Evolutionary conservation across 2,113 vertebrate genomes (phyloP).

Genomic region (Brachyistius frenatus): DNA sequence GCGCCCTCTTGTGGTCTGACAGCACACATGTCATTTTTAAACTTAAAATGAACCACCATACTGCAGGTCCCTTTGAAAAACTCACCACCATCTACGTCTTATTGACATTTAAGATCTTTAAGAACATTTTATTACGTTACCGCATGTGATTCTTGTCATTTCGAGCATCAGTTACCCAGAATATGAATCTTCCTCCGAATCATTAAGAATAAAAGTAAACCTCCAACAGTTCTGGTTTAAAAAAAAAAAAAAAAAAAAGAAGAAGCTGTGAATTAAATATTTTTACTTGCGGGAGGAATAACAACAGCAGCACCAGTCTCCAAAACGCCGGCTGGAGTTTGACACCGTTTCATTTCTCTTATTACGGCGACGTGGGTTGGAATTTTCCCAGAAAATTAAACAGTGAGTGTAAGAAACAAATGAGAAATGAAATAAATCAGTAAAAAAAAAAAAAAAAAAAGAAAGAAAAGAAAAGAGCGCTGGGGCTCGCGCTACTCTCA

Average conservation of each 20-base stretch:
- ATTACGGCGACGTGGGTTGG: background rate
- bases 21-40: background rate
- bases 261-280: background rate
- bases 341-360: background rate
- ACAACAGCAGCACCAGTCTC: background rate
- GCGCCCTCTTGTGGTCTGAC: conserved; percentile 46
- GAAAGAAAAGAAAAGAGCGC: background rate
- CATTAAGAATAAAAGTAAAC: background rate
- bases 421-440: conserved; percentile 16
- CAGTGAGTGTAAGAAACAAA: background rate
- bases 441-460: background rate
- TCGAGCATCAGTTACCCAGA: background rate
- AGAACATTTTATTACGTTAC: background rate
- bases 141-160: background rate
- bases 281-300: background rate
- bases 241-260: background rate
- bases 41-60: too few species aligned
- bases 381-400: conserved; percentile 14
- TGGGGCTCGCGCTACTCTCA: conserved; percentile 17
- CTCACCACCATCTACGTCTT: too few species aligned
- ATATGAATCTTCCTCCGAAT: background rate
- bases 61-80: too few species aligned
- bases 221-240: background rate
- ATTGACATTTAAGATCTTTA: background rate
- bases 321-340: background rate